Evolutionary conservation across 1,140 invertebrate species (phyloP).

Genomic region (Sinonovacula constricta): DNA sequence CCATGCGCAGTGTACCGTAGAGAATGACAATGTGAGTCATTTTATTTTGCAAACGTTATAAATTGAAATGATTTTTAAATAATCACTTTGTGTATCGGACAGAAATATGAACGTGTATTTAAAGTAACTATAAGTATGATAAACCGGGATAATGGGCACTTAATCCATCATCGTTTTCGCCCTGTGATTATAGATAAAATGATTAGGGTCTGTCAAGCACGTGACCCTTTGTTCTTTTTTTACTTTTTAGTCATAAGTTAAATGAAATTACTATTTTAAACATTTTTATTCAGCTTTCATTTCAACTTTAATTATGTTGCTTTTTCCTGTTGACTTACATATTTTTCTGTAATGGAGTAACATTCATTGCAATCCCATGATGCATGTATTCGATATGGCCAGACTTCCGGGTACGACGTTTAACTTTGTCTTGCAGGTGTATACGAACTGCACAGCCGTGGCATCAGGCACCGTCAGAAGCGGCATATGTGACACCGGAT

Average conservation of each 20-base stretch:
- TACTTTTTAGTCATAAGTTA: not conserved
- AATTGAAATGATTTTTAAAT: not conserved
- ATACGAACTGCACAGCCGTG: slow-evolving; percentile 9
- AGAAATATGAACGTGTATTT: not conserved
- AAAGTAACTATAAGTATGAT: not conserved
- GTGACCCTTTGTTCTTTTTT: not conserved
- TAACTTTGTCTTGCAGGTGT: slow-evolving; percentile 12
- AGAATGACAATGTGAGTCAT: not conserved
- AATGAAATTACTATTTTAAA: not conserved
- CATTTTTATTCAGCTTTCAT: not conserved
- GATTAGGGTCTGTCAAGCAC: no score
- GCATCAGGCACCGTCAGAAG: not conserved
- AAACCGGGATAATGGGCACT: not conserved
- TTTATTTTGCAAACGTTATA: not conserved
- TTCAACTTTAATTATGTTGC: not conserved
- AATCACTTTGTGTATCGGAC: not conserved
- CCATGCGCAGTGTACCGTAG: slow-evolving; percentile 32
- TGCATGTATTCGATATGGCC: not conserved
- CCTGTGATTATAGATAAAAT: no score
- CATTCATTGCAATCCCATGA: not conserved
- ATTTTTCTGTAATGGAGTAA: not conserved
- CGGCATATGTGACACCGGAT: slow-evolving; percentile 26
- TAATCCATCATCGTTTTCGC: not conserved
- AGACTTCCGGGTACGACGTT: not conserved
- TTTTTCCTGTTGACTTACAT: not conserved